Percentiles rank a stretch among this genome's conserved stretches.
Evolutionary conservation across 37 sponge, comb jelly and placozoan genomes (phyloP).

Genomic region (Haliclona indistincta): DNA sequence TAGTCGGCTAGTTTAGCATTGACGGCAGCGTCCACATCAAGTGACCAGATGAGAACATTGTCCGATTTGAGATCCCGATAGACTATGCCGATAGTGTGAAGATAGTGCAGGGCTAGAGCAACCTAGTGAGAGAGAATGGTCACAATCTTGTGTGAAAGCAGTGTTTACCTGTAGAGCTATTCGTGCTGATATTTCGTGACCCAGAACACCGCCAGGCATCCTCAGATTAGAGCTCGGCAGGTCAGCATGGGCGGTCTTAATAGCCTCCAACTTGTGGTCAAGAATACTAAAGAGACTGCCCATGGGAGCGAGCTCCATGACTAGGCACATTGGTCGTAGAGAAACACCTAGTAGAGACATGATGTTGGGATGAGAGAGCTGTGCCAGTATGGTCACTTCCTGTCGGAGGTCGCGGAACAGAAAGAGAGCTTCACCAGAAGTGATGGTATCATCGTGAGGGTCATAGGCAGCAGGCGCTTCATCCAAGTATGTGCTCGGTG

Average conservation of each 20-base stretch:
- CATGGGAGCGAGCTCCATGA: slow-evolving; percentile 85
- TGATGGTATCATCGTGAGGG: slow-evolving; percentile 39
- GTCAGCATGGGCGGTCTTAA: slow-evolving; percentile 61
- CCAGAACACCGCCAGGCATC: slow-evolving; percentile 90
- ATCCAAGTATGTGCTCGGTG: too few species aligned
- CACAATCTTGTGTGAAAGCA: not conserved
- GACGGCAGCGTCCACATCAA: slow-evolving; percentile 62
- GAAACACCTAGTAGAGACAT: slow-evolving; percentile 75
- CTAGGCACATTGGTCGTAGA: slow-evolving; percentile 81
- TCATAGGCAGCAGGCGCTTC: too few species aligned
- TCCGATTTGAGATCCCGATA: slow-evolving; percentile 94
- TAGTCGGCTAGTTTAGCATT: slow-evolving; percentile 92
- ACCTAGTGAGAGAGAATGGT: slow-evolving; percentile 42
- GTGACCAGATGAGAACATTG: slow-evolving; percentile 87
- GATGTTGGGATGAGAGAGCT: slow-evolving; percentile 79
- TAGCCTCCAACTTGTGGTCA: slow-evolving; percentile 62
- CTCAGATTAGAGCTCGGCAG: slow-evolving; percentile 23
- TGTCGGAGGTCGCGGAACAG: slow-evolving; percentile 80
- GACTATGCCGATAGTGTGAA: slow-evolving; percentile 79
- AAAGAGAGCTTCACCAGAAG: slow-evolving; percentile 48
- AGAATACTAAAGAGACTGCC: slow-evolving; percentile 82
- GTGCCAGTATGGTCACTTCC: slow-evolving; percentile 84
- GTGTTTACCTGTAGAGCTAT: slow-evolving; percentile 79
- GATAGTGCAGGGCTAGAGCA: slow-evolving; percentile 86
- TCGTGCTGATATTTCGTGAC: slow-evolving; percentile 68